These are phyloP conservation scores for Hippocampus barbouri DNA, from an alignment of 2,113 vertebrate genomes.

Conservation along the genomic window DNA sequence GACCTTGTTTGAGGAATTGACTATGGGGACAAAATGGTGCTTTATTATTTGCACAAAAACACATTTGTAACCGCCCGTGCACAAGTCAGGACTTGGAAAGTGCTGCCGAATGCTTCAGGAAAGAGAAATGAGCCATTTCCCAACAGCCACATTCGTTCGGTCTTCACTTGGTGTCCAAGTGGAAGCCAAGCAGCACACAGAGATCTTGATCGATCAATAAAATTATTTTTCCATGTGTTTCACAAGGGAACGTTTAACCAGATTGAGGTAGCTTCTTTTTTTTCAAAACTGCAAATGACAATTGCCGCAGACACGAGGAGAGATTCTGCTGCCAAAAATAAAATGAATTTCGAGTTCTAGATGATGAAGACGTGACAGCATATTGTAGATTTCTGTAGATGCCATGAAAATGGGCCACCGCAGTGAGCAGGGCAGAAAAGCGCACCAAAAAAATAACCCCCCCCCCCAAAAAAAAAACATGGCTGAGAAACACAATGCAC, in stretches of 20 bases:
- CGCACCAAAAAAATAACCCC: too few species aligned
- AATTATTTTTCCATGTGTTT: neutral
- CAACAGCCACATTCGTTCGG: slow-evolving; percentile 43
- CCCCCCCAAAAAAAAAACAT: too few species aligned
- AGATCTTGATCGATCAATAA: slow-evolving; percentile 11
- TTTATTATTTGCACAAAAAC: slow-evolving; percentile 23
- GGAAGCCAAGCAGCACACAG: slow-evolving; percentile 52
- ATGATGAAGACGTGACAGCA: neutral
- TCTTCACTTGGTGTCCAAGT: slow-evolving; percentile 33
- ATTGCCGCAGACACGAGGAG: neutral
- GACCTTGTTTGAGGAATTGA: slow-evolving; percentile 46
- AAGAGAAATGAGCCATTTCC: slow-evolving; percentile 54
- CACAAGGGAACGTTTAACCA: neutral
- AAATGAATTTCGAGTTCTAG: neutral
- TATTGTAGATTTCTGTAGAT: neutral
- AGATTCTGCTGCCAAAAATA: neutral
- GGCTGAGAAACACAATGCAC: too few species aligned
- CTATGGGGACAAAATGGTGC: slow-evolving; percentile 5
- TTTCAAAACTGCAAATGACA: neutral
- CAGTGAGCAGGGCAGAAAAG: too few species aligned
- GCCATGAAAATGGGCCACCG: neutral
- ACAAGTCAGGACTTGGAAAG: slow-evolving; percentile 36
- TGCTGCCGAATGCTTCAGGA: slow-evolving; percentile 43
- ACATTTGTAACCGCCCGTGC: slow-evolving; percentile 40
- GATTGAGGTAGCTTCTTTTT: neutral